Evolutionary conservation across 1,140 invertebrate genomes (phyloP).

Genomic region (Aethina tumida): DNA sequence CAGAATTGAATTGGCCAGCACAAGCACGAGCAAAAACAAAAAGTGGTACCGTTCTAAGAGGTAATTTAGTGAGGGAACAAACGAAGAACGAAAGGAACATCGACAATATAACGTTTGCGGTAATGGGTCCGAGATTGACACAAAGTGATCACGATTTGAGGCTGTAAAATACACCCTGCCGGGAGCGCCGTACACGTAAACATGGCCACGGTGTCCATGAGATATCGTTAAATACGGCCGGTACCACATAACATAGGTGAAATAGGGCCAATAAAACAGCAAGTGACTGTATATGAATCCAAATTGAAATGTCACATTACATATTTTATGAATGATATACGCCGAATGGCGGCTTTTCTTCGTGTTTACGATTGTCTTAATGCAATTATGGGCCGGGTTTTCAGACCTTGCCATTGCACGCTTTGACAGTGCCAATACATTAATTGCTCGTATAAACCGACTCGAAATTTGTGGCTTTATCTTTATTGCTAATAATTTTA

Average conservation of each 20-base stretch:
- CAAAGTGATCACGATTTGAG: constrained; percentile 23
- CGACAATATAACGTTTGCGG: constrained; percentile 26
- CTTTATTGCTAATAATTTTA: no score
- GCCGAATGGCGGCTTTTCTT: constrained; percentile 6
- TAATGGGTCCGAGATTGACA: constrained; percentile 28
- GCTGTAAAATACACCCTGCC: constrained; percentile 28
- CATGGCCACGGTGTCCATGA: constrained; percentile 24
- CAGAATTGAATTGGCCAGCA: no score
- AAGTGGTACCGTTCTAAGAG: no score
- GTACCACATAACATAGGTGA: constrained; percentile 32
- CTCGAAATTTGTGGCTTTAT: no score
- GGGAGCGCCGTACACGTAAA: constrained; percentile 25
- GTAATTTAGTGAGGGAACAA: no score
- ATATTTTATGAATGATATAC: constrained; percentile 20
- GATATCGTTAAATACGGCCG: constrained; percentile 28
- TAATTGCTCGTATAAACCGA: no score
- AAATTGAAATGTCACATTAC: constrained; percentile 31
- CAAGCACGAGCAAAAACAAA: no score
- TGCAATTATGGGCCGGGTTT: no score
- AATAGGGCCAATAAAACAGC: constrained; percentile 33
- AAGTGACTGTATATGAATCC: constrained; percentile 31
- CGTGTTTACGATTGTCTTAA: no score
- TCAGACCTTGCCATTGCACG: no score
- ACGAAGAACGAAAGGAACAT: no score
- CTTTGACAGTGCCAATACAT: no score